A percentile compares a stretch with the other conserved stretches of the same genome.
Evolutionary conservation across 1,140 invertebrate genomes (phyloP).

Genomic region (Steinernema khuongi): DNA sequence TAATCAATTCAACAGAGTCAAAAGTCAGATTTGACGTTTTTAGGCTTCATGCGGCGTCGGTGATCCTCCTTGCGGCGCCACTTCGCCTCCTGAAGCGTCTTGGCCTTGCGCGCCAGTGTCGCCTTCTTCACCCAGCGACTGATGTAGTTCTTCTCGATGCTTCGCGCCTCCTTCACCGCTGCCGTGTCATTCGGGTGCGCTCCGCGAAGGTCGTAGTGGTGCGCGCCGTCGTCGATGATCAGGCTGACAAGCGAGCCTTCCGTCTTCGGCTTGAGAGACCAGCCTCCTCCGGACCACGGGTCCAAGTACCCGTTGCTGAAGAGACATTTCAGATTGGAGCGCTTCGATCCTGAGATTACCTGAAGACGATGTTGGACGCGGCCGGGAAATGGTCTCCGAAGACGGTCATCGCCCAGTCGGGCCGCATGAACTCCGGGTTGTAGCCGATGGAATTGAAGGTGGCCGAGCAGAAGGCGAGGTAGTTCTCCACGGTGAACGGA

Average conservation of each 20-base stretch:
- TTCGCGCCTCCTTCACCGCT: slow-evolving; percentile 44
- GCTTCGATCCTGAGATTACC: slow-evolving; percentile 30
- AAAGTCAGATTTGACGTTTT: slow-evolving; percentile 1
- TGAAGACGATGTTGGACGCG: slow-evolving; percentile 64
- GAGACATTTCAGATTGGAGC: not conserved
- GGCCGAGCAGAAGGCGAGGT: slow-evolving; percentile 67
- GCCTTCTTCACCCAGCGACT: slow-evolving; percentile 36
- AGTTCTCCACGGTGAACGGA: slow-evolving; percentile 77
- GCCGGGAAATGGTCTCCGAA: slow-evolving; percentile 78
- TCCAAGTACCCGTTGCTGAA: slow-evolving; percentile 80
- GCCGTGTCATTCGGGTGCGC: slow-evolving; percentile 48
- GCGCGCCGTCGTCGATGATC: slow-evolving; percentile 73
- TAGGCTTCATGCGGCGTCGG: not conserved
- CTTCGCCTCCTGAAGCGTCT: not conserved
- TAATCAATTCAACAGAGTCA: no score
- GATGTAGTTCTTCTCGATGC: slow-evolving; percentile 45
- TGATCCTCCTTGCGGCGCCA: not conserved
- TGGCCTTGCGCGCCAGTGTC: not conserved
- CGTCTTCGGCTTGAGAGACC: slow-evolving; percentile 33
- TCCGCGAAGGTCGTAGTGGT: slow-evolving; percentile 55
- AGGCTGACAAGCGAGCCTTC: slow-evolving; percentile 64
- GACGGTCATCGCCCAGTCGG: slow-evolving; percentile 68
- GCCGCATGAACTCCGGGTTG: slow-evolving; percentile 65
- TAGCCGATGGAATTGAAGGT: slow-evolving; percentile 62
- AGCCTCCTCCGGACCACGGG: slow-evolving; percentile 79